Base-by-base conservation (phyloP, 2,797 vertebrate species). In the Rhinoraja longicauda region DNA sequence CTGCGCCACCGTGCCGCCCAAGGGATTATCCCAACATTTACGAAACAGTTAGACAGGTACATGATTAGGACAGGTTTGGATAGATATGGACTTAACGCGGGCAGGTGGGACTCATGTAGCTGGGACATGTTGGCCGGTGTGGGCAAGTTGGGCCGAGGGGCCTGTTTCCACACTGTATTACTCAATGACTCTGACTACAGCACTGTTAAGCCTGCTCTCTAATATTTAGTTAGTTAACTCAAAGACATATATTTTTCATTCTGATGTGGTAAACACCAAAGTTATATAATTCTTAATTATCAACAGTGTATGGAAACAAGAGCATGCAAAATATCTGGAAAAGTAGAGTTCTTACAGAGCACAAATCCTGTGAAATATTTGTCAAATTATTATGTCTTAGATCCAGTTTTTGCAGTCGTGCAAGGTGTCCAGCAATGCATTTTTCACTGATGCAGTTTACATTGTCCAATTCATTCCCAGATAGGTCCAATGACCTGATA, bases 401-500 rank as follows among this genome's bases (percentile, higher is more conserved):
- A 94, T 99, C 98, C 93, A 99, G 95, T 76, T 97, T 98, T 86
- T 96, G 95, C 26, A 99, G 96, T 90, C 97, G 97, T 93, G 97
- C 96, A 93, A 99, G 95, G 82, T 98, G 97, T 94, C 96, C 95
- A 93, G 93, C 96, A 93, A 98, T 95, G 3, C 94, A 95, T 13
- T 96, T 96, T 78, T 97, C 97, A 95, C 96, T 95, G 93, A 99
- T 95, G 93, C 96, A 97, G 94, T 97, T 97, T 91, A 99, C 95
- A 72, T 95, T 96, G 95, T 96, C 96, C 94, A 99, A 93, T 93
- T 99, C 98, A 93, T 99, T 99, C 70, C 97, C 98, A 0, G 99
- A 99, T 93, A 99, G 96, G 94, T 99, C 98, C 93, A 99, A 94
- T 90, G 98, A 96, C 75, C 96, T 97, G 95, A 99, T 98, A 94